These are phyloP conservation scores for Calliphora vomitoria DNA, from an alignment of 2,888 invertebrate species.

Conservation along the genomic window DNA sequence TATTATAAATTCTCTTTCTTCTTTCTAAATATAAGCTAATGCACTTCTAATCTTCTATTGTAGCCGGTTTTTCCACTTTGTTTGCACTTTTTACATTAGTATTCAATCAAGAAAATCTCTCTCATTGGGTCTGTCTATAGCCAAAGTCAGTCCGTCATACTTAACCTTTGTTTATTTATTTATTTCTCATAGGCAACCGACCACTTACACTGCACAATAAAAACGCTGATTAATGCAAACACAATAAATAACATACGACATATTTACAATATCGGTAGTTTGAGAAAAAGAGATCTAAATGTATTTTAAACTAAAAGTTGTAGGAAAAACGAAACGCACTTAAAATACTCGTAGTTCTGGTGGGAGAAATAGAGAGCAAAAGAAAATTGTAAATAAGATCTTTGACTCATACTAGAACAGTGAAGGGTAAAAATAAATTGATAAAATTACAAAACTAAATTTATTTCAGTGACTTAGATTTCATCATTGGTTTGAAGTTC, in stretches of 20 bases:
- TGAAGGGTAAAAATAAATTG: too few species aligned
- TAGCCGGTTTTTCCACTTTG: constrained; percentile 5
- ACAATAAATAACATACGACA: background rate
- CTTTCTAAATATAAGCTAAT: background rate
- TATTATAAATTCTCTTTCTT: background rate
- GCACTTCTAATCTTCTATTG: background rate
- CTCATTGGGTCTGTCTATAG: background rate
- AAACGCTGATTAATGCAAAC: background rate
- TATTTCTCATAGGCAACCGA: background rate
- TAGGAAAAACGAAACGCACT: background rate
- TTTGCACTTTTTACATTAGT: background rate
- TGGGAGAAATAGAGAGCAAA: too few species aligned
- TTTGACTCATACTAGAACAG: too few species aligned
- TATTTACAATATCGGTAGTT: background rate
- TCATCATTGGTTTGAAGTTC: too few species aligned
- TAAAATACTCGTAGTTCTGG: too few species aligned
- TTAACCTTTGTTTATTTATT: constrained; percentile 28
- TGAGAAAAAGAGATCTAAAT: background rate
- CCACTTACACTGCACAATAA: background rate
- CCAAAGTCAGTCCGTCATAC: too few species aligned
- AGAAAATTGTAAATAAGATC: too few species aligned
- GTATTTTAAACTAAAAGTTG: background rate
- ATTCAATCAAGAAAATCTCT: background rate
- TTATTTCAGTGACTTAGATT: too few species aligned
- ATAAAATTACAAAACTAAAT: too few species aligned